Evolutionary conservation across 2,113 vertebrate genomes (phyloP).

Genomic region (Arizona elegans): DNA sequence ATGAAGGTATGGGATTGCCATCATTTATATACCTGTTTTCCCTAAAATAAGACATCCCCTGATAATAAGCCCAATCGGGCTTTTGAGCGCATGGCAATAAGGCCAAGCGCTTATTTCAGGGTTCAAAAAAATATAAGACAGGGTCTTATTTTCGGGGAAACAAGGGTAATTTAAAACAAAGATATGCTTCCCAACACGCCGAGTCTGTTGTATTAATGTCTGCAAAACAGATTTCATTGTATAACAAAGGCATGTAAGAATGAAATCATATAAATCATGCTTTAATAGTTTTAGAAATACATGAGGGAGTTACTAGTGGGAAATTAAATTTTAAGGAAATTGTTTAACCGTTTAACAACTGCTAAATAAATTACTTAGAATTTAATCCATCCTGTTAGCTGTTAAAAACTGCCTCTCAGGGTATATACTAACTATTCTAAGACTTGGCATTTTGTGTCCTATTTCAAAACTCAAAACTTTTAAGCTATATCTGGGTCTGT

Average conservation of each 20-base stretch:
- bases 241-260: neutral
- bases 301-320: neutral
- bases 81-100: too few relatives aligned
- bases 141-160: too few relatives aligned
- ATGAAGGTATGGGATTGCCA: neutral
- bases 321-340: neutral
- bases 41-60: too few relatives aligned
- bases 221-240: neutral
- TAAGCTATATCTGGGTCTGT: neutral
- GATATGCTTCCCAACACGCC: neutral
- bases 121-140: too few relatives aligned
- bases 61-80: too few relatives aligned
- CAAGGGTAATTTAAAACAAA: neutral
- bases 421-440: neutral
- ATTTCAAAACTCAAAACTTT: neutral
- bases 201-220: neutral
- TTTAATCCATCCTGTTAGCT: neutral
- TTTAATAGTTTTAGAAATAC: neutral
- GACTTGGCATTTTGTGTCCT: neutral
- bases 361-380: neutral
- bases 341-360: neutral
- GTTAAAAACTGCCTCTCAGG: neutral
- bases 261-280: neutral
- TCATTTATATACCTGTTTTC: neutral
- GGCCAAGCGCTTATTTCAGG: too few relatives aligned